These are phyloP conservation scores for Neopipo cinnamomea DNA, from an alignment of 2,113 vertebrate genomes.

Conservation along the genomic window DNA sequence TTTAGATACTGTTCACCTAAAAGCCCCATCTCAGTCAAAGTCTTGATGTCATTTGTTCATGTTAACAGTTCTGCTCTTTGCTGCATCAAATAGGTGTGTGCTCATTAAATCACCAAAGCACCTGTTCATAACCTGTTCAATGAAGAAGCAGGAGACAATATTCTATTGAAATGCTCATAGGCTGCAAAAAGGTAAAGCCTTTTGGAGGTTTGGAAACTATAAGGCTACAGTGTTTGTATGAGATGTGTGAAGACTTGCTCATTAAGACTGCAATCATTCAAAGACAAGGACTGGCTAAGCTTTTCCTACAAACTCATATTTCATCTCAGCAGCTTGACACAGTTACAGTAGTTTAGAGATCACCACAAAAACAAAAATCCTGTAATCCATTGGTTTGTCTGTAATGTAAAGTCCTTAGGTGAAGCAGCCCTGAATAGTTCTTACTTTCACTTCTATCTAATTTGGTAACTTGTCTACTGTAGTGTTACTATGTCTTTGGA, in stretches of 20 bases:
- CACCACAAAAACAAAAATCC: neutral
- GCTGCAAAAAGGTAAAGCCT: neutral
- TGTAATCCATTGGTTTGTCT: neutral
- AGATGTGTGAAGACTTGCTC: neutral
- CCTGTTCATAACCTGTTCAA: neutral
- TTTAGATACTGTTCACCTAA: neutral
- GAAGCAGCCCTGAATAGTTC: neutral
- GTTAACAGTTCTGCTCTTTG: neutral
- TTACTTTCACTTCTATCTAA: neutral
- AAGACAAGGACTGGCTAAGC: neutral
- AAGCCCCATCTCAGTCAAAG: neutral
- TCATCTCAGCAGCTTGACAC: neutral
- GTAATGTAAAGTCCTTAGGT: neutral
- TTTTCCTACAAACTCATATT: neutral
- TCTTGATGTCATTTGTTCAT: neutral
- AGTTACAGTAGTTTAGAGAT: neutral
- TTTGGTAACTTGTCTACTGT: neutral
- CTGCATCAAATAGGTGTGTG: neutral
- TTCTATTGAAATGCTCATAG: neutral
- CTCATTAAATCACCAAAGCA: neutral
- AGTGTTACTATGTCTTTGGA: neutral
- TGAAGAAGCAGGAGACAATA: neutral
- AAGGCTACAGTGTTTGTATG: neutral
- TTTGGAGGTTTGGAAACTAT: neutral
- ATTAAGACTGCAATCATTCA: neutral